Evolutionary conservation across 2,797 vertebrate species (phyloP).

Genomic region (Taenioides sp.): DNA sequence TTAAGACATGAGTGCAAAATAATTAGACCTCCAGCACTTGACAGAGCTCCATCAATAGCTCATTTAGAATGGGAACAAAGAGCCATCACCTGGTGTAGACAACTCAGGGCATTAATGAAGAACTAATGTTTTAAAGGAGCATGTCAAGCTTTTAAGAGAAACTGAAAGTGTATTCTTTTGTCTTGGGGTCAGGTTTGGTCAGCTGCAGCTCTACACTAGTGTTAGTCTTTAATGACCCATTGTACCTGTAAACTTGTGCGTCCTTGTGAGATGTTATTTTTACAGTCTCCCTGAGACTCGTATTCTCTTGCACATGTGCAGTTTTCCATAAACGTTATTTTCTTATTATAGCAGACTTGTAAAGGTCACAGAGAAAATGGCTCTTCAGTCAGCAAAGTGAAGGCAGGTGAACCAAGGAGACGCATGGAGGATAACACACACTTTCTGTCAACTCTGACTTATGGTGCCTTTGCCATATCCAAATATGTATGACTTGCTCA

Average conservation of each 20-base stretch:
- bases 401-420: conserved; percentile 50
- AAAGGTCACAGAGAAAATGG: conserved; percentile 57
- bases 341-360: conserved; percentile 37
- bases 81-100: conserved; percentile 16
- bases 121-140: conserved; percentile 11
- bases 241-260: conserved; percentile 21
- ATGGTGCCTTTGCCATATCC: conserved; percentile 30
- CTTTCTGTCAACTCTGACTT: conserved; percentile 37
- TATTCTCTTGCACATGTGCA: conserved; percentile 35
- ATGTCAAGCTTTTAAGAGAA: conserved; percentile 9
- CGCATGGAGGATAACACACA: conserved; percentile 36
- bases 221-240: conserved; percentile 37
- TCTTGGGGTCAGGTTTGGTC: conserved; percentile 20
- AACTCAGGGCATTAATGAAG: conserved; percentile 16
- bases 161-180: conserved; percentile 11
- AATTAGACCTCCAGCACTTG: conserved; percentile 19
- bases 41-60: conserved; percentile 28
- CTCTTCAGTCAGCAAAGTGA: conserved; percentile 31
- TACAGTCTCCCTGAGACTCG: conserved; percentile 14
- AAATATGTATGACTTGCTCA: conserved; percentile 27
- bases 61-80: conserved; percentile 30
- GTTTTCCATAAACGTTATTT: conserved; percentile 52
- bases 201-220: conserved; percentile 9
- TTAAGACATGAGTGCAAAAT: conserved; percentile 22
- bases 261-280: conserved; percentile 24